Conservation (phyloP, 2,113 vertebrate genomes). For the Actinemys pallida region DNA sequence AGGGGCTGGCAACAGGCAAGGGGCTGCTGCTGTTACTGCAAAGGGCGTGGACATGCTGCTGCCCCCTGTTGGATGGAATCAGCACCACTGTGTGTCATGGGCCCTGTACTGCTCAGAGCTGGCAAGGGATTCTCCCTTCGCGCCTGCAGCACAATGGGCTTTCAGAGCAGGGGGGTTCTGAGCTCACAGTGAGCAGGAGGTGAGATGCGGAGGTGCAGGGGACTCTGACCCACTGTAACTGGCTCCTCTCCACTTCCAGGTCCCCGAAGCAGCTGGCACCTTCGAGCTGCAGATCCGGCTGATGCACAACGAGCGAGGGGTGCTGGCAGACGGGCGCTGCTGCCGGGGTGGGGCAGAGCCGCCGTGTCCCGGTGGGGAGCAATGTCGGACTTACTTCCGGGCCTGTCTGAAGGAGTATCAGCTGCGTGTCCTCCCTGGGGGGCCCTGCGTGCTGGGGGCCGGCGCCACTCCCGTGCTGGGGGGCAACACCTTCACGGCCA, state of each 20-base stretch:
- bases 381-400: conserved; percentile 83
- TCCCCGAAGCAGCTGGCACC: conserved; percentile 73
- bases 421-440: conserved; percentile 75
- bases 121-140: background rate
- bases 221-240: background rate
- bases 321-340: conserved; percentile 80
- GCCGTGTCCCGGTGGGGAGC: conserved; percentile 74
- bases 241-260: conserved; percentile 50
- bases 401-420: conserved; percentile 88
- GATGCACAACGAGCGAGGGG: conserved; percentile 78
- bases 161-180: no score
- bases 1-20: background rate
- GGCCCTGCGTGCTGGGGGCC: conserved; percentile 80
- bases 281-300: conserved; percentile 85
- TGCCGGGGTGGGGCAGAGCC: conserved; percentile 74
- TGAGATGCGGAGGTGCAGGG: background rate
- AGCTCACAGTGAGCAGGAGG: background rate
- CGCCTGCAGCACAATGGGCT: background rate
- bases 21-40: background rate
- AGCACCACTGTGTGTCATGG: background rate
- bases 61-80: background rate
- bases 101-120: background rate
- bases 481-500: conserved; percentile 77
- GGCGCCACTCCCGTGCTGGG: conserved; percentile 80
- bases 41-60: background rate